phyloP scores from a whole-genome alignment of 2,888 invertebrate species.

The Agrochola macilenta region DNA sequence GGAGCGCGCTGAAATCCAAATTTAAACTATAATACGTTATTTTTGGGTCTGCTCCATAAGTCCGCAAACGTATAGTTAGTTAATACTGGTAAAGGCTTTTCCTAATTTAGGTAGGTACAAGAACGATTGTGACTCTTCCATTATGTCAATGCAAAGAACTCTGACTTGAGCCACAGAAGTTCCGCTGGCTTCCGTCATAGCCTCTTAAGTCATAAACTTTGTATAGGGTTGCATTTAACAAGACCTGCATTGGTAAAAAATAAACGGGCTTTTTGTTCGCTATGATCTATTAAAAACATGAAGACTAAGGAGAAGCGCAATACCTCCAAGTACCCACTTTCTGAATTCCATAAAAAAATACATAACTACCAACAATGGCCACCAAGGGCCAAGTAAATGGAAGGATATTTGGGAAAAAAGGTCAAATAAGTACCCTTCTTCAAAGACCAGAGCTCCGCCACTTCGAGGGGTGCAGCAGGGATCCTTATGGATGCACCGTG shows the following conservation, averaged over 20 bases:
- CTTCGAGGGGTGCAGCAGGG: constrained; percentile 89
- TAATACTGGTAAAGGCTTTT: background rate
- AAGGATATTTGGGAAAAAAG: background rate
- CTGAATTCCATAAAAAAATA: background rate
- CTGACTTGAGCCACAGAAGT: background rate
- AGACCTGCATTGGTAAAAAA: background rate
- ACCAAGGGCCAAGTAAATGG: background rate
- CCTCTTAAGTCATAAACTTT: too few species aligned
- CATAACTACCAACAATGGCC: background rate
- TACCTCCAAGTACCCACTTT: background rate
- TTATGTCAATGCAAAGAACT: background rate
- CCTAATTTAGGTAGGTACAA: background rate
- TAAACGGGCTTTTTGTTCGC: background rate
- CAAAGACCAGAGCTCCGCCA: constrained; percentile 79
- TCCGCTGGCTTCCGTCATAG: background rate
- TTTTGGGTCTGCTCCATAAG: constrained; percentile 21
- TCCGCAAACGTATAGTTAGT: background rate
- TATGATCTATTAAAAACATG: background rate
- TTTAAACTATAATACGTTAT: constrained; percentile 2
- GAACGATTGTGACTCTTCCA: background rate
- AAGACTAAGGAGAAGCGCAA: background rate
- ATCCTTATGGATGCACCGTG: constrained; percentile 85
- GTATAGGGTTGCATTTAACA: too few species aligned
- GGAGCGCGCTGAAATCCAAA: constrained; percentile 74
- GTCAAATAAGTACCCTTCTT: constrained; percentile 76